Evolutionary conservation across 2,113 vertebrate genomes (phyloP).

Genomic region (Australoheros scitulus): DNA sequence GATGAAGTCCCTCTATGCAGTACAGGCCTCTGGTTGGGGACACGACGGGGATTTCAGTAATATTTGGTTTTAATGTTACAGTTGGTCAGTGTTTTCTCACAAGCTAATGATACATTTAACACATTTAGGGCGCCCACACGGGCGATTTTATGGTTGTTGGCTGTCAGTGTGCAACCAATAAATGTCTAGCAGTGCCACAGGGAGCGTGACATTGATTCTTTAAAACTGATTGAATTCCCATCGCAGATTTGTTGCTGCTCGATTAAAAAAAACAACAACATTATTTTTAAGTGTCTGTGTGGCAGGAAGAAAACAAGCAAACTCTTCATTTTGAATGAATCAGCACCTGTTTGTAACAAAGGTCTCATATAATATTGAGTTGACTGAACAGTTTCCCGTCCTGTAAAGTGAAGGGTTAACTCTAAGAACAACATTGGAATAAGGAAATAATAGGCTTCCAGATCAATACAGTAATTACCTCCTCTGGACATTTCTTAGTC

Average conservation of each 20-base stretch:
- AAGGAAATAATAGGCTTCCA: conserved; percentile 12
- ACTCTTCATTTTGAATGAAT: neutral
- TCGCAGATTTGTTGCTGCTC: neutral
- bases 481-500: conserved; percentile 14
- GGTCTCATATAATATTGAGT: neutral
- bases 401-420: neutral
- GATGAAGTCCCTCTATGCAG: no score
- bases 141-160: no score
- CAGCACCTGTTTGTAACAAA: neutral
- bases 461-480: conserved; percentile 59
- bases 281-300: neutral
- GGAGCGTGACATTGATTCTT: neutral
- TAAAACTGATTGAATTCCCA: neutral
- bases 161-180: neutral
- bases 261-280: neutral
- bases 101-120: no score
- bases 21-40: no score
- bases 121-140: no score
- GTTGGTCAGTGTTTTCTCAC: no score
- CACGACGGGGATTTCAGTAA: no score
- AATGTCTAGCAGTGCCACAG: neutral
- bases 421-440: neutral
- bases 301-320: neutral
- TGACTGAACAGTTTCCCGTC: neutral
- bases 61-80: no score